Percentiles rank a stretch among this genome's conserved stretches.
These are phyloP conservation scores for Notamacropus eugenii DNA, from an alignment of 2,797 vertebrate species.

Conservation along the genomic window DNA sequence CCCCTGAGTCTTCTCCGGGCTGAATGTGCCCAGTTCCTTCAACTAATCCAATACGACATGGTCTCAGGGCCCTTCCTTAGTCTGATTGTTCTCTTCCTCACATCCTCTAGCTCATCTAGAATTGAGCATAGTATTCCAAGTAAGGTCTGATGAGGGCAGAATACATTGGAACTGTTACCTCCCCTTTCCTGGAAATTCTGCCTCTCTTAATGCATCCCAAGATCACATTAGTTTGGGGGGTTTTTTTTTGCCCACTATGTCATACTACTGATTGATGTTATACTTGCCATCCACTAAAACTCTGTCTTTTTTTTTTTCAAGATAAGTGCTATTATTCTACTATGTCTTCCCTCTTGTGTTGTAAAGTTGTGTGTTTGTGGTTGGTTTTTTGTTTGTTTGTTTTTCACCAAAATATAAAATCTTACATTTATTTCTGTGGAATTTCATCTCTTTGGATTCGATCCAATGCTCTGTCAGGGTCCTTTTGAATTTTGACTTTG, in stretches of 20 bases:
- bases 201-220: not conserved
- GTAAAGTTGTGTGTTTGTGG: not conserved
- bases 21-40: not conserved
- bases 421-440: not conserved
- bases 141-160: not conserved
- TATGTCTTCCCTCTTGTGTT: not conserved
- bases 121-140: not conserved
- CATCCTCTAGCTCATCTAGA: not conserved
- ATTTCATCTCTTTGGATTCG: not conserved
- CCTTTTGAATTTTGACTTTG: not conserved
- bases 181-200: not conserved
- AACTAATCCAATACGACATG: not conserved
- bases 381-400: not conserved
- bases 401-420: not conserved
- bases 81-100: not conserved
- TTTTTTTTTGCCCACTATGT: not conserved
- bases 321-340: not conserved
- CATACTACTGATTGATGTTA: not conserved
- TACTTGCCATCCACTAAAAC: not conserved
- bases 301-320: not conserved
- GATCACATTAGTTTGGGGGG: not conserved
- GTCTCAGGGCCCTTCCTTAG: not conserved
- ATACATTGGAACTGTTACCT: not conserved
- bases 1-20: not conserved
- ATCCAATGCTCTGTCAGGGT: not conserved